These are phyloP conservation scores for Olivierus martensii DNA, from an alignment of 1,140 invertebrate species.

Conservation along the genomic window DNA sequence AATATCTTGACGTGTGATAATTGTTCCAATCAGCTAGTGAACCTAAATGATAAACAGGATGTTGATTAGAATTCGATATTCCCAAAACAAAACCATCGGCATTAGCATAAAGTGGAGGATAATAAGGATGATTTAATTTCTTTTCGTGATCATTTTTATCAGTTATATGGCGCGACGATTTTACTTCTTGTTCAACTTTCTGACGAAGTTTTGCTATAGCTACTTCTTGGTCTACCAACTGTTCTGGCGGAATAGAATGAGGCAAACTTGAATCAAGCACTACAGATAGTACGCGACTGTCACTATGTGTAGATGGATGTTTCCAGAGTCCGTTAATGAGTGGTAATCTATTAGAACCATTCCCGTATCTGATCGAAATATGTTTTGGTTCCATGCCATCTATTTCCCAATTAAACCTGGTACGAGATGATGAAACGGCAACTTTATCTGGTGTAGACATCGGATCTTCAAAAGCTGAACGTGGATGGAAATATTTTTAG, in stretches of 20 bases:
- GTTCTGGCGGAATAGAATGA: slow-evolving; percentile 2
- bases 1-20: neutral
- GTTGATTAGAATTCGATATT: neutral
- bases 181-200: slow-evolving; percentile 7
- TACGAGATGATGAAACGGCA: no score
- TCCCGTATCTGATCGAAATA: neutral
- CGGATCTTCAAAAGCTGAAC: no score
- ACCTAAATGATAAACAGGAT: neutral
- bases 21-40: neutral
- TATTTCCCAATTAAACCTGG: no score
- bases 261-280: slow-evolving; percentile 4
- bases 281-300: no score
- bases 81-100: neutral
- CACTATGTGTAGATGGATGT: neutral
- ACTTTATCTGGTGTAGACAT: no score
- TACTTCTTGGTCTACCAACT: slow-evolving; percentile 10
- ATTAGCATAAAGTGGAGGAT: no score
- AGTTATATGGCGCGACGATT: neutral
- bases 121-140: no score
- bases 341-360: slow-evolving; percentile 10
- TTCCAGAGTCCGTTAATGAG: slow-evolving; percentile 12
- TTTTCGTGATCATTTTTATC: neutral
- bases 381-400: no score
- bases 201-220: slow-evolving; percentile 11
- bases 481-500: no score